Percentiles rank a stretch among this genome's conserved stretches.
phyloP scores from a whole-genome alignment of 1,140 invertebrate genomes.

The Lucilia sericata region DNA sequence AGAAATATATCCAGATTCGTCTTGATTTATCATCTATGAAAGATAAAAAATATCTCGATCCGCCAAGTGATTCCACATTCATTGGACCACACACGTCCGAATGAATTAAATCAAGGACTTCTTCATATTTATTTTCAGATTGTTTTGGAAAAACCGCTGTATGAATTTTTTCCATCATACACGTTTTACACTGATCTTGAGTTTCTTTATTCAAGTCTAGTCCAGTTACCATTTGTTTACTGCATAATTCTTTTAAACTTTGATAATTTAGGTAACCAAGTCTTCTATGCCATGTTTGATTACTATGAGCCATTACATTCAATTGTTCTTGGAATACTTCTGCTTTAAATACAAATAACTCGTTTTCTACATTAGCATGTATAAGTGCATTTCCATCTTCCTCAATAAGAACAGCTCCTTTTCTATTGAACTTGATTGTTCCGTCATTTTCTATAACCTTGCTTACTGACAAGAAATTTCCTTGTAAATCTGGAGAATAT shows the following conservation, averaged over 20 bases:
- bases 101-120: slow-evolving; percentile 59
- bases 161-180: slow-evolving; percentile 8
- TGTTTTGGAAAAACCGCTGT: not conserved
- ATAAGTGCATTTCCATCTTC: not conserved
- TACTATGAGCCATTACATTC: not conserved
- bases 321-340: not conserved
- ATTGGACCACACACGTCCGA: slow-evolving; percentile 67
- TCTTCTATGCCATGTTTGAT: slow-evolving; percentile 21
- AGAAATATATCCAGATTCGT: slow-evolving; percentile 64
- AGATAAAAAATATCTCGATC: slow-evolving; percentile 54
- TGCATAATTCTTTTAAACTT: not conserved
- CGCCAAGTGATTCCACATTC: slow-evolving; percentile 56
- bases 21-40: slow-evolving; percentile 61
- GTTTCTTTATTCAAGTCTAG: slow-evolving; percentile 2
- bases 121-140: not conserved
- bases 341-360: not conserved
- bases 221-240: slow-evolving; percentile 31
- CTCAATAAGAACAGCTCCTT: not conserved
- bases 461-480: slow-evolving; percentile 43
- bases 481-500: slow-evolving; percentile 35
- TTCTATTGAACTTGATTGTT: slow-evolving; percentile 6
- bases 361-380: not conserved
- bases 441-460: slow-evolving; percentile 2
- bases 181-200: too few species aligned
- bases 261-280: slow-evolving; percentile 45